These are phyloP conservation scores for Trididemnum miniatum DNA, from an alignment of 23 tunicate genomes.

Conservation along the genomic window DNA sequence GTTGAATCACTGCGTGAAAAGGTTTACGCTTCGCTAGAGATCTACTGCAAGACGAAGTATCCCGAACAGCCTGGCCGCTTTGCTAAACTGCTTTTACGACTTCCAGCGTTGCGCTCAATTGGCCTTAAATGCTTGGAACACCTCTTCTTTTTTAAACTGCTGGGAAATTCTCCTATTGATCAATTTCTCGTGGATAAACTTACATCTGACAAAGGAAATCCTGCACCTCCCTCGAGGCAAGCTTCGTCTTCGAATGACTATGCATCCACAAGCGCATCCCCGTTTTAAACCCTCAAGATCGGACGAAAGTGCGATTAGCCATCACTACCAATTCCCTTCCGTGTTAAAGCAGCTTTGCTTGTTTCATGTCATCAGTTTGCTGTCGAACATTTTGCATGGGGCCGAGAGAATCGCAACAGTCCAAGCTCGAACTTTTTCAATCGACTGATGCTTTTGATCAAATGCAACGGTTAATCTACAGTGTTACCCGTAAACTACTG, in stretches of 20 bases:
- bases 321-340: no score
- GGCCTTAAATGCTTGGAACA: conserved; percentile 97
- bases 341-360: no score
- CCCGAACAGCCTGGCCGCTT: conserved; percentile 98
- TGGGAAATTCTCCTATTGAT: conserved; percentile 92
- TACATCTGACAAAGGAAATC: conserved; percentile 23
- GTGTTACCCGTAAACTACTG: no score
- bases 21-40: conserved; percentile 97
- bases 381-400: no score
- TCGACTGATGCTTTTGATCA: no score
- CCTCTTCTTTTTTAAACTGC: conserved; percentile 87
- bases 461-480: no score
- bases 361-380: no score
- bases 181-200: conserved; percentile 87
- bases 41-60: conserved; percentile 92
- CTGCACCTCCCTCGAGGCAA: background rate
- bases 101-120: conserved; percentile 98
- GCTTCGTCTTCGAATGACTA: conserved; percentile 11
- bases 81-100: conserved; percentile 96
- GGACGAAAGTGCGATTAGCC: no score
- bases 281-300: background rate
- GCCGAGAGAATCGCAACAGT: no score
- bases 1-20: conserved; percentile 90
- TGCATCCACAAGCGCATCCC: conserved; percentile 19
- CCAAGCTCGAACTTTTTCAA: no score